phyloP scores from a whole-genome alignment of 2,888 invertebrate species.

The Drosophila mercatorum region DNA sequence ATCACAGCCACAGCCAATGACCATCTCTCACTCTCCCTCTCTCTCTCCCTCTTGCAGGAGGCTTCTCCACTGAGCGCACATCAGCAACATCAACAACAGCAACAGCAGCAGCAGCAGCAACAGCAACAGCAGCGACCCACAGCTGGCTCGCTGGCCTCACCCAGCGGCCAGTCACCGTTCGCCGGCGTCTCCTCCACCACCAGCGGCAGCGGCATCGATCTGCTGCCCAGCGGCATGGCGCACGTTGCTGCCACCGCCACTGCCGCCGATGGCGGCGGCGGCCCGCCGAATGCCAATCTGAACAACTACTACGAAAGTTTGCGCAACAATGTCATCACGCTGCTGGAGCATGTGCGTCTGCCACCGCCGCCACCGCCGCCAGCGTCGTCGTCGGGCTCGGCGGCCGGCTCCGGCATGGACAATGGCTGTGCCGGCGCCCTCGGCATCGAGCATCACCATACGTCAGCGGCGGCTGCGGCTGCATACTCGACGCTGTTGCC shows the following conservation, averaged over 20 bases:
- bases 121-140: constrained; percentile 49
- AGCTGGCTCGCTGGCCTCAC: constrained; percentile 53
- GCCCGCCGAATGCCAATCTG: constrained; percentile 86
- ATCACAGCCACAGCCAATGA: constrained; percentile 36
- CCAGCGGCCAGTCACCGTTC: constrained; percentile 71
- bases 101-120: constrained; percentile 58
- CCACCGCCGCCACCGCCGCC: constrained; percentile 85
- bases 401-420: constrained; percentile 40
- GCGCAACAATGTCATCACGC: constrained; percentile 95
- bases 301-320: constrained; percentile 97
- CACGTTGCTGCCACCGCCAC: constrained; percentile 25
- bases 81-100: constrained; percentile 73
- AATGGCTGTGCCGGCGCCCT: constrained; percentile 32
- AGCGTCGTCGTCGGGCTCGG: constrained; percentile 48
- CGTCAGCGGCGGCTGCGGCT: constrained; percentile 37
- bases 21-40: constrained; percentile 19
- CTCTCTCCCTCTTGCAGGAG: constrained; percentile 64
- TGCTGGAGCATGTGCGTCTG: constrained; percentile 95
- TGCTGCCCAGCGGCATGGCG: constrained; percentile 31
- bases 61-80: constrained; percentile 83
- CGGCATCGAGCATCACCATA: constrained; percentile 51
- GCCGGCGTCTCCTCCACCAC: constrained; percentile 74
- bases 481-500: constrained; percentile 69
- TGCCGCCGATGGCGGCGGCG: constrained; percentile 21
- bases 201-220: constrained; percentile 26